Evolutionary conservation across 1,140 invertebrate genomes (phyloP), one percentile per base, ranked within the genome.

Genomic region (Drosophila ananassae): DNA sequence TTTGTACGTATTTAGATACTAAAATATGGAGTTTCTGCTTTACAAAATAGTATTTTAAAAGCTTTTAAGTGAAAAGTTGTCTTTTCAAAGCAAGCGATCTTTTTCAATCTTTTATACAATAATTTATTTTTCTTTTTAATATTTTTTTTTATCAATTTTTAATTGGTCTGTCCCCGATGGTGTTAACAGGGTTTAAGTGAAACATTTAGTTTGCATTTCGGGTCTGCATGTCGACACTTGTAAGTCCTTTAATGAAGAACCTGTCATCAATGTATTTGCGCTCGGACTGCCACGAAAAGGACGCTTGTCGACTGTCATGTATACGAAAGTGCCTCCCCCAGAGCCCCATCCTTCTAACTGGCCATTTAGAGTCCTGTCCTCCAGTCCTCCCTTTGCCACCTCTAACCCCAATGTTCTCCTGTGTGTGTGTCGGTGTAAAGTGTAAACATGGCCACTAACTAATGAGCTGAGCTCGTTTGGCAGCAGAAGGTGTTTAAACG

Each of bases 221-320:
- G 63, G 24, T 17, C 21, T 21, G 25, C 63, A 50, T 32, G 67
- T 47, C 63, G 63, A 41, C 66, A 69, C 51, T 69, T 69, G 67
- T 69, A 32, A 56, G 67, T 21, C 44, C 67, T 69, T 69, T 71
- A 57, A 71, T 71, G 64, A 71, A 54, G 67, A 37, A 37, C 50
- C 64, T 69, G 67, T 50, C 67, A 71, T 57, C 67, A 48, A 48
- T 69, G 67, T 69, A 69, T 69, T 68, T 68, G 67, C 64, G 64
- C 51, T 68, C 9, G 32, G 9, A 37, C 39, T 30, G 61, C 25
- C 60, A 41, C 32, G 32, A 21, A 46, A 22, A 44, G 34, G 34
- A 21, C 22, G 41, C 21, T 17, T 30, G 24, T 34, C 21, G 57
- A 37, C 46, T 53, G 60, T 67, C 51, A 67, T 55, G 50, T 66